These are phyloP conservation scores for Platysternon megacephalum DNA, from an alignment of 2,113 vertebrate species.

Conservation along the genomic window DNA sequence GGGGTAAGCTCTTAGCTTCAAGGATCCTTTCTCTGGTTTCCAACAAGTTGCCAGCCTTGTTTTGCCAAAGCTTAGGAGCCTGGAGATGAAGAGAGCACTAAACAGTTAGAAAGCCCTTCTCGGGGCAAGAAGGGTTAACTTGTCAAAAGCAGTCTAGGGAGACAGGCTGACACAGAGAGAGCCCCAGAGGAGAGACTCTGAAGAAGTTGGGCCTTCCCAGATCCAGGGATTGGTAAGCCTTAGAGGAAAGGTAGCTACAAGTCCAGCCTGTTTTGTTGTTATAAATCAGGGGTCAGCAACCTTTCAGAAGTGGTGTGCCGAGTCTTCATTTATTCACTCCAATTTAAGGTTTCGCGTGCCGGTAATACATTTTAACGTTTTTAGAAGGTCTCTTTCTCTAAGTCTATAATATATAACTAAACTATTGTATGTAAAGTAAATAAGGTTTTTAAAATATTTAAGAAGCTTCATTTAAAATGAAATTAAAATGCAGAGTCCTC, in stretches of 20 bases:
- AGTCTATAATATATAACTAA: no score
- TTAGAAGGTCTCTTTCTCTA: no score
- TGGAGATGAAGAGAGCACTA: background rate
- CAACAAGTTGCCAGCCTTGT: background rate
- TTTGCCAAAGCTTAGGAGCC: background rate
- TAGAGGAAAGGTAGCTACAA: background rate
- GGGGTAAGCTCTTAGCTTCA: rapidly evolving
- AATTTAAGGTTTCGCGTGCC: no score
- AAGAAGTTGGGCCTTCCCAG: background rate
- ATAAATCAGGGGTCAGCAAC: no score
- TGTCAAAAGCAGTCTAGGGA: background rate
- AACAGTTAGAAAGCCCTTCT: background rate
- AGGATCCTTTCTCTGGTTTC: background rate
- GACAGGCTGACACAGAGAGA: background rate
- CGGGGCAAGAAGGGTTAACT: background rate
- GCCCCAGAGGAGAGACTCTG: background rate
- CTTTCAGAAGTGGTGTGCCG: no score
- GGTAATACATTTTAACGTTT: no score
- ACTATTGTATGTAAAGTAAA: no score
- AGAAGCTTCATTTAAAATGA: no score
- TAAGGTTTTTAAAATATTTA: no score
- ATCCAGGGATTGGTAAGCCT: background rate
- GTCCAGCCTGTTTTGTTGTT: background rate
- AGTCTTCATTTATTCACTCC: no score
- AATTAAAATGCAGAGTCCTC: no score